Evolutionary conservation across 1,140 invertebrate species (phyloP), one percentile per base, ranked within the genome.

Genomic region (Penaeus japonicus): DNA sequence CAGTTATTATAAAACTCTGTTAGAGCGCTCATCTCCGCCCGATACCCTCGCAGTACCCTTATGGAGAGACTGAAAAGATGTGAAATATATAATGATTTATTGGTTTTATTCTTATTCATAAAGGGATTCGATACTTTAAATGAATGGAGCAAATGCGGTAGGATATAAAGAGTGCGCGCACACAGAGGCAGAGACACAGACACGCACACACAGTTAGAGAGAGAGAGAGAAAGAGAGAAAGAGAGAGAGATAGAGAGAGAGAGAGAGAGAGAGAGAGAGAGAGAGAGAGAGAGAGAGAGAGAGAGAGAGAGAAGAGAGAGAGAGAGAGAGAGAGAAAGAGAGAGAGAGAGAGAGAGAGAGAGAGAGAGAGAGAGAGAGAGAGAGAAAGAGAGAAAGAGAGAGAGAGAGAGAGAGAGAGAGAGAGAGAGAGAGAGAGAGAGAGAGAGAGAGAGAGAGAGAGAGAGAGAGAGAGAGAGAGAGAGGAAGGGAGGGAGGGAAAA

Each of bases 261-360:
- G 27, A 24, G 27, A 73, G 17, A 30, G 70, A 73, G 70, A 73
- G 70, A 73, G 70, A 73, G 70, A 73, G 70, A 73, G 65, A 73
- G 65, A 73, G 65, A 73, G 65, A 73, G 65, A 73, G 65, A 73
- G 65, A 73, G 65, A 73, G 65, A 73, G 65, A 73, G 65, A 73
- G 65, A 73, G 27, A 30, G 27, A 30, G 65, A 73, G 70, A 73
- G 39, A 10, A 27, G n/a, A 27, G n/a, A 22, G 22, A 22, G 22
- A 22, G 22, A 27, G 24, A 30, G 24, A n/a, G 24, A n/a, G n/a
- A 30, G 65, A 73, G 65, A 73, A 32, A 30, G 24, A 30, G n/a
- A 30, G 65, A 73, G 65, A 73, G 65, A 73, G 24, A 30, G 4
- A 4, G 65, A 73, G 24, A 73, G 65, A 30, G n/a, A 30, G 24